phyloP scores from a whole-genome alignment of 2,113 vertebrate species.

The Bolborhynchus lineola region DNA sequence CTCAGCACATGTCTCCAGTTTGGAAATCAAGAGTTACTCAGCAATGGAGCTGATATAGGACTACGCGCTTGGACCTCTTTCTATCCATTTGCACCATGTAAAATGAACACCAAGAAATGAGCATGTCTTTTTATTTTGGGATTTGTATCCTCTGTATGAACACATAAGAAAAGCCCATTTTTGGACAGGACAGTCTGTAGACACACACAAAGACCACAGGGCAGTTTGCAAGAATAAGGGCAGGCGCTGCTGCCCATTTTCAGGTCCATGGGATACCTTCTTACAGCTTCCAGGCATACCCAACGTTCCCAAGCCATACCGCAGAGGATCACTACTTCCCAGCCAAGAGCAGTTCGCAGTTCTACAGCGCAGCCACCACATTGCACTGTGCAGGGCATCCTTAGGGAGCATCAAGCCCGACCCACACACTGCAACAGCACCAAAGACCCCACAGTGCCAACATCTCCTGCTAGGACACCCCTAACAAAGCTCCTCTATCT shows the following conservation, averaged over 20 bases:
- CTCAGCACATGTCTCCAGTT: not conserved
- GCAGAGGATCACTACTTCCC: not conserved
- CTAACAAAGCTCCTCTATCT: not conserved
- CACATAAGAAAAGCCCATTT: not conserved
- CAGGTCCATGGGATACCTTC: not conserved
- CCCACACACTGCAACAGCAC: not conserved
- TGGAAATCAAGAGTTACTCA: not conserved
- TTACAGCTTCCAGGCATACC: not conserved
- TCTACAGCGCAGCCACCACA: not conserved
- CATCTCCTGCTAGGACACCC: not conserved
- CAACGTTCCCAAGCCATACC: fast-evolving
- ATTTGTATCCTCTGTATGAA: not conserved
- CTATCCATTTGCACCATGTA: not conserved
- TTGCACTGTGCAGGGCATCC: not conserved
- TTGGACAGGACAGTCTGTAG: not conserved
- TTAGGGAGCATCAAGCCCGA: not conserved
- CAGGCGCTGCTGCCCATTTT: not conserved
- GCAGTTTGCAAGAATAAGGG: not conserved
- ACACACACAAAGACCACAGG: not conserved
- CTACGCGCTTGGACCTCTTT: fast-evolving
- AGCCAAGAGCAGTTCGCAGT: not conserved
- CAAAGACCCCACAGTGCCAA: not conserved
- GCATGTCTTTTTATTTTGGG: not conserved
- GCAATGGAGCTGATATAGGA: fast-evolving
- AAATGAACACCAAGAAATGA: not conserved